Percentiles rank a stretch among this genome's conserved stretches.
These are phyloP conservation scores for Rhinolophus sinicus DNA, from an alignment of 2,113 vertebrate genomes.

Conservation along the genomic window DNA sequence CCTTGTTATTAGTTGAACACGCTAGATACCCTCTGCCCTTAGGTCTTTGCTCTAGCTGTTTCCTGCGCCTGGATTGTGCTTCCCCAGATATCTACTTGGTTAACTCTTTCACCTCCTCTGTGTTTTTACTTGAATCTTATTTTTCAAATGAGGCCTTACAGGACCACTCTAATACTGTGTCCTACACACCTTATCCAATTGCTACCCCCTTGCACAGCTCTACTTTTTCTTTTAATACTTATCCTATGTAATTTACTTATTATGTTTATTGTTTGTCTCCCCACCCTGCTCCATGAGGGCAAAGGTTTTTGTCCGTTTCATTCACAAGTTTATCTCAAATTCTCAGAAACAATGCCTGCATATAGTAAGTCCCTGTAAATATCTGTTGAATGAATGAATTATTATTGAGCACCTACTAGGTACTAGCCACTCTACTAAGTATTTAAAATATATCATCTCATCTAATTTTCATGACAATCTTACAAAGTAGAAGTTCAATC, in stretches of 20 bases:
- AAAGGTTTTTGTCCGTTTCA: background rate
- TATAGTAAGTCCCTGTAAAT: background rate
- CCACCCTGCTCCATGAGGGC: background rate
- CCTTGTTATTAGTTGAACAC: background rate
- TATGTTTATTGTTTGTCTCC: background rate
- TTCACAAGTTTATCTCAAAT: background rate
- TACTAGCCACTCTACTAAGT: background rate
- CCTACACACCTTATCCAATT: background rate
- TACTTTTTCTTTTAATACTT: background rate
- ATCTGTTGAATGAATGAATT: background rate
- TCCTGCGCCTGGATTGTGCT: background rate
- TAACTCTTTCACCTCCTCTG: background rate
- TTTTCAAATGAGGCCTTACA: background rate
- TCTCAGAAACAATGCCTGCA: background rate
- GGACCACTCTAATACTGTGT: background rate
- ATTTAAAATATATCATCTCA: conserved; percentile 1
- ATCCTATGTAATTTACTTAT: background rate
- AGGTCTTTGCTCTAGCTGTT: background rate
- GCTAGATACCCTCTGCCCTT: background rate
- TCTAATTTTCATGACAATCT: background rate
- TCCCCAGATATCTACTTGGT: background rate
- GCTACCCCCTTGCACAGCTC: background rate
- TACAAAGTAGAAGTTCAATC: background rate
- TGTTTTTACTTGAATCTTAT: background rate
- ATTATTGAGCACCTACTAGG: background rate